phyloP scores from a whole-genome alignment of 2,888 invertebrate species.

The Agrotis exclamationis region DNA sequence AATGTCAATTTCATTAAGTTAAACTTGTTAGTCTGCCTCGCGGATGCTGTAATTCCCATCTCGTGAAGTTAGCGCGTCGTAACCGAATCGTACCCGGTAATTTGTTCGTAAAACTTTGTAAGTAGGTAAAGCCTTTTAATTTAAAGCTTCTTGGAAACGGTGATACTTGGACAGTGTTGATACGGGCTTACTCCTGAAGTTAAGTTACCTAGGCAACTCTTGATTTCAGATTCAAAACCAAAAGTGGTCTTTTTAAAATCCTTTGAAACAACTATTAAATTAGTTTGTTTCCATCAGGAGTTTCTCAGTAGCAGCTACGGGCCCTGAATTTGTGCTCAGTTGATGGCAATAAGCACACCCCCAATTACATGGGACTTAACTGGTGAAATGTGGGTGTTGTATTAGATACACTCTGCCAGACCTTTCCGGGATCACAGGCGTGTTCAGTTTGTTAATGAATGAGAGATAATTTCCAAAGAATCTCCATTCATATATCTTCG shows the following conservation, averaged over 20 bases:
- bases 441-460: neutral
- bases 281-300: no score
- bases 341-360: no score
- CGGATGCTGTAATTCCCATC: slow-evolving; percentile 34
- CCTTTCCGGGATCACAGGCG: no score
- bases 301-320: no score
- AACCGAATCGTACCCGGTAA: slow-evolving; percentile 17
- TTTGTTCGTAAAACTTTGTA: slow-evolving; percentile 35
- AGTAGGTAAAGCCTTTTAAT: slow-evolving; percentile 27
- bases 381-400: no score
- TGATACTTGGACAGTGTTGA: slow-evolving; percentile 14
- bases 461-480: neutral
- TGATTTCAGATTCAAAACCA: neutral
- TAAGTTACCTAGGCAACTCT: neutral
- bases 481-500: neutral
- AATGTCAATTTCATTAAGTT: slow-evolving; percentile 16
- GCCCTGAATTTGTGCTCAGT: no score
- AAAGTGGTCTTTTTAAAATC: slow-evolving; percentile 1
- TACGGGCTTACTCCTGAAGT: slow-evolving; percentile 5
- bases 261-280: neutral
- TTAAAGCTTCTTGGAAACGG: slow-evolving; percentile 25
- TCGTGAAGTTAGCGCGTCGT: slow-evolving; percentile 39
- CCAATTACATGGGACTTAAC: no score
- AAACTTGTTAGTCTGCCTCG: slow-evolving; percentile 27
- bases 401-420: no score